Conservation (phyloP, 2,113 vertebrate species). For the Prionailurus bengalensis region DNA sequence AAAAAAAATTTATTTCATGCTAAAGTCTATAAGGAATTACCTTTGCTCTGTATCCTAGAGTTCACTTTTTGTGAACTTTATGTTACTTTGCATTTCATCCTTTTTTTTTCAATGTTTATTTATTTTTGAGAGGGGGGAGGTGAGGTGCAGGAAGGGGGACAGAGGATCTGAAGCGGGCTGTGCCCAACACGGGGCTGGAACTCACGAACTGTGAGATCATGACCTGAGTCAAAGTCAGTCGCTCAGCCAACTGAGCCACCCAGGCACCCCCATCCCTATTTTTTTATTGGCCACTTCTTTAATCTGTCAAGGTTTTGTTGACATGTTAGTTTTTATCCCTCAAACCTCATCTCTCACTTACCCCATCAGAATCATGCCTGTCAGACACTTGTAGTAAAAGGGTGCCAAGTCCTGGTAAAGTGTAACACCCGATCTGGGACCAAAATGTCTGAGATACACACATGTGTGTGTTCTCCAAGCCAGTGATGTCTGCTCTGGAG, state of each 20-base stretch:
- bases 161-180: no score
- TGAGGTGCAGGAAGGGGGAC: no score
- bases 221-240: no score
- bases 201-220: no score
- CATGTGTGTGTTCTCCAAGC: neutral
- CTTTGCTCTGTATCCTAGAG: conserved; percentile 20
- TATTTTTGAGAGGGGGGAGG: no score
- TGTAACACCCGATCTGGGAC: neutral
- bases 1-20: neutral
- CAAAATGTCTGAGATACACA: neutral
- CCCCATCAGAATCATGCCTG: neutral
- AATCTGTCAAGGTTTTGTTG: neutral
- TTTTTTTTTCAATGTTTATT: neutral
- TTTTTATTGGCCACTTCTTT: conserved; percentile 4
- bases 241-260: no score
- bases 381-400: neutral
- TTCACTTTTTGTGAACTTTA: neutral
- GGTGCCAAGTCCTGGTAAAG: conserved; percentile 12
- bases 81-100: neutral
- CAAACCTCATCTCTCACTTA: neutral
- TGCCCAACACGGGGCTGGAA: no score
- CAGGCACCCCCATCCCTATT: neutral
- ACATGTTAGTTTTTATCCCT: neutral
- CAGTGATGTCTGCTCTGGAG: neutral
- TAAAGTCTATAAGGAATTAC: neutral